Percentiles rank a stretch among this genome's conserved stretches.
phyloP scores from a whole-genome alignment of 37 sponge, comb jelly and placozoan species.

The Eunapius fragilis region DNA sequence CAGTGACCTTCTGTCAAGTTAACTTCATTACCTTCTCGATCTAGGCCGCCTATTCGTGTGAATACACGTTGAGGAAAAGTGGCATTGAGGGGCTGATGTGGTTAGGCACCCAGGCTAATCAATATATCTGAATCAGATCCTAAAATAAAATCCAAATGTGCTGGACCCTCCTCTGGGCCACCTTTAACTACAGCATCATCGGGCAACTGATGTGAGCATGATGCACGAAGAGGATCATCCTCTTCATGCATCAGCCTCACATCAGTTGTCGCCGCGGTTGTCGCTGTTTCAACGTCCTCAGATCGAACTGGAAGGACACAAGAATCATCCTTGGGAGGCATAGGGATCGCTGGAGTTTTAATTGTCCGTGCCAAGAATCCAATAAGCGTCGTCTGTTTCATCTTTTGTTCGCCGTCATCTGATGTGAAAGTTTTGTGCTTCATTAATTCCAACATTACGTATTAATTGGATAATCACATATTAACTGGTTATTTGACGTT shows the following conservation, averaged over 20 bases:
- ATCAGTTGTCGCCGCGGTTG: no score
- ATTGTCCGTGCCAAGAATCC: not conserved
- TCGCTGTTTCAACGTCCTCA: not conserved
- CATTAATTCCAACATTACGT: no score
- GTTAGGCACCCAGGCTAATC: not conserved
- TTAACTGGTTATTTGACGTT: no score
- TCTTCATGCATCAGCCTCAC: not conserved
- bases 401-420: no score
- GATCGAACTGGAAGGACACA: not conserved
- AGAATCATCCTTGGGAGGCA: not conserved
- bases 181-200: no score
- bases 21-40: not conserved
- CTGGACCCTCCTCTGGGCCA: not conserved
- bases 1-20: conserved; percentile 17
- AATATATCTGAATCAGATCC: not conserved
- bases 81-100: not conserved
- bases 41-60: not conserved
- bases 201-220: no score
- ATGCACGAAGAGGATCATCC: not conserved
- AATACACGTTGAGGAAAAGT: not conserved
- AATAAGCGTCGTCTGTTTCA: no score
- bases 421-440: no score
- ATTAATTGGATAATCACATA: no score
- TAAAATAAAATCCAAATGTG: not conserved
- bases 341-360: not conserved